phyloP scores from a whole-genome alignment of 2,888 invertebrate species.

The Cyclophora punctaria region DNA sequence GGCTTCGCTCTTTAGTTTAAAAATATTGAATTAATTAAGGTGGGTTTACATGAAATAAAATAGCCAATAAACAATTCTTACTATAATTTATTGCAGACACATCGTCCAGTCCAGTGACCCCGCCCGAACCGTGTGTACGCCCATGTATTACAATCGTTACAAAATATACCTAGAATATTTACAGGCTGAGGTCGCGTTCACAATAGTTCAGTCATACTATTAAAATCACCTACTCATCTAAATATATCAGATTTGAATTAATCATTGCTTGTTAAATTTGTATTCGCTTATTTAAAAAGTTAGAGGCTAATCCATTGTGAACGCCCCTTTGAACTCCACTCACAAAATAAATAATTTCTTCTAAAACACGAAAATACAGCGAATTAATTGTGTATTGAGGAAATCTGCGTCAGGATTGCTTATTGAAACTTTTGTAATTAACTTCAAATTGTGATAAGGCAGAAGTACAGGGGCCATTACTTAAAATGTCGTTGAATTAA shows the following conservation, averaged over 20 bases:
- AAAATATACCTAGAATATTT: constrained; percentile 56
- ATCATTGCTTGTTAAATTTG: no score
- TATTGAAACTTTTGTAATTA: no score
- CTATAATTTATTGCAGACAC: constrained; percentile 72
- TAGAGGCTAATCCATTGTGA: not conserved
- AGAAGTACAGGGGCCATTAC: no score
- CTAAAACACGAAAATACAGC: constrained; percentile 51
- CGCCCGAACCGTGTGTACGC: constrained; percentile 60
- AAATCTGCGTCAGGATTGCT: not conserved
- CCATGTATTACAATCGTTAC: constrained; percentile 42
- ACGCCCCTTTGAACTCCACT: no score
- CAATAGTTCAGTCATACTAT: no score
- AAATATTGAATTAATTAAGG: no score
- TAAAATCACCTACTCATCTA: no score
- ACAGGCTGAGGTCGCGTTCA: constrained; percentile 29
- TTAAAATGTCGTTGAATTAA: no score
- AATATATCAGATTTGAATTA: no score
- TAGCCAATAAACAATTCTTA: constrained; percentile 40
- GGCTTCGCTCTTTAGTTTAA: no score
- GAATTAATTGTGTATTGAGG: constrained; percentile 15
- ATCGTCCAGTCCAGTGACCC: constrained; percentile 62
- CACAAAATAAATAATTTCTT: constrained; percentile 60
- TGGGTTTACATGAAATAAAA: constrained; percentile 20
- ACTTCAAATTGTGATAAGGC: no score
- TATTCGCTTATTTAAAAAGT: not conserved